A percentile compares a stretch with the other conserved stretches of the same genome.
Evolutionary conservation across 2,888 invertebrate species (phyloP).

Genomic region (Tridacna crocea): DNA sequence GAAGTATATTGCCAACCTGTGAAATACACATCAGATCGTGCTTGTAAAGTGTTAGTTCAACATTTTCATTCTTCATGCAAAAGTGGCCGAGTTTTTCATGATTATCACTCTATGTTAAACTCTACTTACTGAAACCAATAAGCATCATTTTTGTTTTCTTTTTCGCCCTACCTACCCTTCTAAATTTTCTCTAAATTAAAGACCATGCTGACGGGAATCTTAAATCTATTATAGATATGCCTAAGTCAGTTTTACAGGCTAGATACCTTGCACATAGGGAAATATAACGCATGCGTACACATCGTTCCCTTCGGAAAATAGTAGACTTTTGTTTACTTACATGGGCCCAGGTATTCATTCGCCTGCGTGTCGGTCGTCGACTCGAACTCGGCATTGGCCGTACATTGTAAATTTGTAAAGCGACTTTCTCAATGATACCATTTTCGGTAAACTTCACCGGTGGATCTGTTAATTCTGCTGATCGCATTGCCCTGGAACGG

Average conservation of each 20-base stretch:
- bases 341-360: conserved; percentile 33
- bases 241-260: no score
- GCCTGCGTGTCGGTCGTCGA: conserved; percentile 7
- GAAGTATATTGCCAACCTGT: conserved; percentile 94
- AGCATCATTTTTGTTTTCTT: no score
- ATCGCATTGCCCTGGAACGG: conserved; percentile 51
- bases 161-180: no score
- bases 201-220: no score
- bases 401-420: conserved; percentile 70
- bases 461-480: conserved; percentile 39
- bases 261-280: no score
- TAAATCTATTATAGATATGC: no score
- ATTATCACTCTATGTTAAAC: no score
- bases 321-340: conserved; percentile 17
- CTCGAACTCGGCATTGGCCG: conserved; percentile 46
- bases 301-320: not conserved
- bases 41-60: not conserved
- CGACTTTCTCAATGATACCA: conserved; percentile 68
- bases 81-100: no score
- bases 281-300: no score
- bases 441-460: conserved; percentile 66
- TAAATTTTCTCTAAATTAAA: no score
- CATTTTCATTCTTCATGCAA: no score
- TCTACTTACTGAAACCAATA: no score
- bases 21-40: not conserved